Evolutionary conservation across 2,113 vertebrate genomes (phyloP).

Genomic region (Pantherophis guttatus): DNA sequence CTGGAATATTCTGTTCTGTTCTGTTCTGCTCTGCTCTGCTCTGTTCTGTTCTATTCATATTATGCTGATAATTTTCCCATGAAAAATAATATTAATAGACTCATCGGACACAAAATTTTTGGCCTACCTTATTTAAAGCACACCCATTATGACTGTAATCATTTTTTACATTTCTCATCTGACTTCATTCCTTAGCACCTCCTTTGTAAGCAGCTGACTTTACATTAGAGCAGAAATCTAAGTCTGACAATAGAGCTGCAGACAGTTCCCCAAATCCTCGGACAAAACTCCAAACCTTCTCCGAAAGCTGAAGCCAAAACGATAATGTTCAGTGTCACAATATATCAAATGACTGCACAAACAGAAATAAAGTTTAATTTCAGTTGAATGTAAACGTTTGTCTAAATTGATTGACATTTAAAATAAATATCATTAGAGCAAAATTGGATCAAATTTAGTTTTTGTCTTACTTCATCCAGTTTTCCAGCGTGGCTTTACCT

Average conservation of each 20-base stretch:
- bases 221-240: neutral
- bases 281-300: neutral
- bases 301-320: neutral
- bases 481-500: neutral
- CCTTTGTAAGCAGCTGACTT: neutral
- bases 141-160: neutral
- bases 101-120: neutral
- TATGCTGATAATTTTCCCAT: neutral
- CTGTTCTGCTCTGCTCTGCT: no score
- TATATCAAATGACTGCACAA: neutral
- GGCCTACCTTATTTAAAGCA: neutral
- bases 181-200: neutral
- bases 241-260: neutral
- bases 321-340: neutral
- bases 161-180: neutral
- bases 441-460: neutral
- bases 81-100: neutral
- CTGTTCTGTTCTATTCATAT: neutral
- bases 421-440: neutral
- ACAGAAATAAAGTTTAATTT: neutral
- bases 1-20: no score
- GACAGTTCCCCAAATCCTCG: neutral
- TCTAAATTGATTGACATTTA: neutral
- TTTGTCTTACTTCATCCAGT: neutral
- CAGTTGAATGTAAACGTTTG: neutral